Evolutionary conservation across 2,113 vertebrate species (phyloP).

Genomic region (Zeus faber): DNA sequence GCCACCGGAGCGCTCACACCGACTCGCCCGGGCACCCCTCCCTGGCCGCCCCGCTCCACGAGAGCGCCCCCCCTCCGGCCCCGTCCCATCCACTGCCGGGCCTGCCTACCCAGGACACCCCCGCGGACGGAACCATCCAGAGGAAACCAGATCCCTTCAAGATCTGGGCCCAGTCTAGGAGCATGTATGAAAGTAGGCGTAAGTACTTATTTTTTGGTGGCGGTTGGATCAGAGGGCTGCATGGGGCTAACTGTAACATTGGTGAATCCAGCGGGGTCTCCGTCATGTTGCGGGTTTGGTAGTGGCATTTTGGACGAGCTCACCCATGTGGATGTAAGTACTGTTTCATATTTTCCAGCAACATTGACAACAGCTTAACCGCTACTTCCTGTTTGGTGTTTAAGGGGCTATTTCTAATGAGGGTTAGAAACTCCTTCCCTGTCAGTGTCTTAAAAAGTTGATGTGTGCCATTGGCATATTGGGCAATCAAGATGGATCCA

Average conservation of each 20-base stretch:
- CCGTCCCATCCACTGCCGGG: conserved; percentile 74
- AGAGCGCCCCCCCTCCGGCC: conserved; percentile 68
- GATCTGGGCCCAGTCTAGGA: conserved; percentile 99
- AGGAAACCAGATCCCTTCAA: conserved; percentile 99
- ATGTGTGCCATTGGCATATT: too few relatives aligned
- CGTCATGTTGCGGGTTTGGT: too few relatives aligned
- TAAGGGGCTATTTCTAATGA: too few relatives aligned
- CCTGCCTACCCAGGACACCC: conserved; percentile 76
- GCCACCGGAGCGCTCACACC: conserved; percentile 88
- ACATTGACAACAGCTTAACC: too few relatives aligned
- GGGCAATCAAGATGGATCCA: too few relatives aligned
- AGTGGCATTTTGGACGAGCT: too few relatives aligned
- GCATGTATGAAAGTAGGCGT: conserved; percentile 99
- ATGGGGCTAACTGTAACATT: too few relatives aligned
- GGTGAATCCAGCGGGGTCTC: too few relatives aligned
- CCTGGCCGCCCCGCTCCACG: conserved; percentile 72
- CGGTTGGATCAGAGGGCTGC: conserved; percentile 52
- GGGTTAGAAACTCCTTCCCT: too few relatives aligned
- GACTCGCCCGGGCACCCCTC: conserved; percentile 86
- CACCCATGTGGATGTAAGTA: conserved; percentile 41
- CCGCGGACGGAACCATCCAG: conserved; percentile 84
- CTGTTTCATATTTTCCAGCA: conserved; percentile 6
- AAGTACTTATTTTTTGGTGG: conserved; percentile 83
- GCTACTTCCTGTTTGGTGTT: too few relatives aligned
- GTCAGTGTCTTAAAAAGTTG: too few relatives aligned